These are phyloP conservation scores for Zosterops borbonicus DNA, from an alignment of 2,113 vertebrate species.

Conservation along the genomic window DNA sequence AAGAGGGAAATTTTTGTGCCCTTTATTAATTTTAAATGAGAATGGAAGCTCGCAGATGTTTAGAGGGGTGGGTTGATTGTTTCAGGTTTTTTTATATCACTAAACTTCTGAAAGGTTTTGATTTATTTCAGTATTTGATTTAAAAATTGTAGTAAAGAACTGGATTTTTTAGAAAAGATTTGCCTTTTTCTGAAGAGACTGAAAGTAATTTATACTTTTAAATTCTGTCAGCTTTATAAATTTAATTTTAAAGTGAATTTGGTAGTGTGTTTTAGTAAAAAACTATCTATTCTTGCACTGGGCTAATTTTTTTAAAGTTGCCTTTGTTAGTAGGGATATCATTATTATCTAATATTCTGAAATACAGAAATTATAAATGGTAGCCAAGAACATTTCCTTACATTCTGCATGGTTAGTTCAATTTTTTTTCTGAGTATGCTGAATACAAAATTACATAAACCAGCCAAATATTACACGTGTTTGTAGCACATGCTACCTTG, in stretches of 20 bases:
- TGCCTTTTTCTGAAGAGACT: not conserved
- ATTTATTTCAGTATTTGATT: not conserved
- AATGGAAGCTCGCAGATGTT: not conserved
- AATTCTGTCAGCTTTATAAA: not conserved
- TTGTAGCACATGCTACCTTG: not conserved
- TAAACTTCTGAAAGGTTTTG: not conserved
- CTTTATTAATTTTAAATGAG: not conserved
- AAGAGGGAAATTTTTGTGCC: not conserved
- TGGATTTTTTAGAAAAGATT: not conserved
- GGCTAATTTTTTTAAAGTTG: not conserved
- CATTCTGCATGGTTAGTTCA: not conserved
- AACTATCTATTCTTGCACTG: not conserved
- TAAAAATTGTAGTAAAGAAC: not conserved
- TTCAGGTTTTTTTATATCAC: not conserved
- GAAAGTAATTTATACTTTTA: not conserved
- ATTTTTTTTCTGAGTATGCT: not conserved
- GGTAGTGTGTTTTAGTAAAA: not conserved
- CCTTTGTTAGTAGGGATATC: not conserved
- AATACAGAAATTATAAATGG: not conserved
- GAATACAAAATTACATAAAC: not conserved
- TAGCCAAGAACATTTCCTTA: not conserved
- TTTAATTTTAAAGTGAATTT: not conserved
- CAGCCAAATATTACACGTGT: not conserved
- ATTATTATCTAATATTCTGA: not conserved
- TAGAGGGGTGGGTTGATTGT: not conserved